A percentile compares a stretch with the other conserved stretches of the same genome.
phyloP scores from a whole-genome alignment of 2,113 vertebrate genomes.

The Barbus barbus region DNA sequence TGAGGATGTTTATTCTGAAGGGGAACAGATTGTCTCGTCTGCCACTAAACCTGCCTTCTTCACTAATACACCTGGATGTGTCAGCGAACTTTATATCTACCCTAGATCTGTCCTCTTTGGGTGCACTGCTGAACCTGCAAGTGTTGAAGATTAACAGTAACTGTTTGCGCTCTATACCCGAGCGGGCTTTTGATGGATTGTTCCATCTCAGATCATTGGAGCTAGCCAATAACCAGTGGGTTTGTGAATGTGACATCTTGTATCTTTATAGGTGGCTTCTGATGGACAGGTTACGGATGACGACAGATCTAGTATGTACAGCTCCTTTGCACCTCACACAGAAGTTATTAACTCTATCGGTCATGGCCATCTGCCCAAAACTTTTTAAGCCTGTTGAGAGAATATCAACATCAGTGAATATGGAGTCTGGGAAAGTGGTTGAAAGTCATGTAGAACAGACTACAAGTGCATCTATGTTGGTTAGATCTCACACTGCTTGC shows the following conservation, averaged over 20 bases:
- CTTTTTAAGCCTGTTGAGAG: slow-evolving; percentile 62
- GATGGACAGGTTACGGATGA: slow-evolving; percentile 65
- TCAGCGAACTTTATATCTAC: slow-evolving; percentile 75
- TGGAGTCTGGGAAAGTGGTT: not conserved
- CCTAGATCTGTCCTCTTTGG: slow-evolving; percentile 68
- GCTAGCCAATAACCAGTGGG: slow-evolving; percentile 75
- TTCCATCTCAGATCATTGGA: slow-evolving; percentile 67
- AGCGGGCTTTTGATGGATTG: slow-evolving; percentile 70
- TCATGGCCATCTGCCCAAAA: slow-evolving; percentile 71
- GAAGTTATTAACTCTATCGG: slow-evolving; percentile 70
- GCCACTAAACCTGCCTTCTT: slow-evolving; percentile 69
- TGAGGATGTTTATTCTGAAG: slow-evolving; percentile 71
- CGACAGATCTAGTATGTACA: slow-evolving; percentile 70
- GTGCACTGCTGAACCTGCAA: slow-evolving; percentile 71
- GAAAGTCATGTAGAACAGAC: not conserved
- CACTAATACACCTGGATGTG: slow-evolving; percentile 72
- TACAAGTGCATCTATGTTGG: not conserved
- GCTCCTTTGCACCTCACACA: slow-evolving; percentile 72
- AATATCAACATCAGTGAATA: not conserved
- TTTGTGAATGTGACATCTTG: slow-evolving; percentile 76
- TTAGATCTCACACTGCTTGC: not conserved
- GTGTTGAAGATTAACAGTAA: slow-evolving; percentile 78
- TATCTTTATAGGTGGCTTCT: slow-evolving; percentile 77
- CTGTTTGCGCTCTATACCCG: slow-evolving; percentile 74
- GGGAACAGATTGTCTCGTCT: slow-evolving; percentile 71